phyloP scores from a whole-genome alignment of 1,140 invertebrate genomes.

The Scylla paramamosain region DNA sequence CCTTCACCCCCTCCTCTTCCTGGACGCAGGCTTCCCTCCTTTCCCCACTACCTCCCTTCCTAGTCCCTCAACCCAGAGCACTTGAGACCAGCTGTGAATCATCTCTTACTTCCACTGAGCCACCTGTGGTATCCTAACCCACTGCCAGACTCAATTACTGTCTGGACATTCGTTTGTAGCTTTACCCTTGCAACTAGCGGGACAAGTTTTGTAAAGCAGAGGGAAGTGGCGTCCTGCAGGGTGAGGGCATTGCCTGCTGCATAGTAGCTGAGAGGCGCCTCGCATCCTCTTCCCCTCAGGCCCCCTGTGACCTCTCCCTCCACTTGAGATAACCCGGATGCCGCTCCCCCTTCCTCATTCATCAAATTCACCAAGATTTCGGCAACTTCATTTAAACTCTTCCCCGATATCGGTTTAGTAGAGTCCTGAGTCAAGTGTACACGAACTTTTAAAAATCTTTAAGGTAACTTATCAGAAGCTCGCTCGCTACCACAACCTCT shows the following conservation, averaged over 20 bases:
- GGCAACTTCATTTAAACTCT: constrained; percentile 2
- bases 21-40: not conserved
- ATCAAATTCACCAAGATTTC: not conserved
- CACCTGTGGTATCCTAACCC: not conserved
- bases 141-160: constrained; percentile 4
- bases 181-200: not conserved
- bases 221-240: not conserved
- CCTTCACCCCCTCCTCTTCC: not conserved
- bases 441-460: not conserved
- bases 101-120: not conserved
- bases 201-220: not conserved
- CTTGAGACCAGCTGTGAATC: constrained; percentile 20
- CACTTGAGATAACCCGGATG: constrained; percentile 10
- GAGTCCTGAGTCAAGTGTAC: not conserved
- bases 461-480: not conserved
- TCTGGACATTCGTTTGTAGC: not conserved
- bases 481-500: not conserved
- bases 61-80: not conserved
- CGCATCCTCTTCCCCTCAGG: not conserved
- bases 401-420: not conserved
- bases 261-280: not conserved
- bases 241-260: not conserved
- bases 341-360: constrained; percentile 8
- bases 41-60: not conserved
- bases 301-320: not conserved